Evolutionary conservation across 2,888 invertebrate genomes (phyloP), one percentile per base, ranked within the genome.

Genomic region (Polydrusus cervinus): DNA sequence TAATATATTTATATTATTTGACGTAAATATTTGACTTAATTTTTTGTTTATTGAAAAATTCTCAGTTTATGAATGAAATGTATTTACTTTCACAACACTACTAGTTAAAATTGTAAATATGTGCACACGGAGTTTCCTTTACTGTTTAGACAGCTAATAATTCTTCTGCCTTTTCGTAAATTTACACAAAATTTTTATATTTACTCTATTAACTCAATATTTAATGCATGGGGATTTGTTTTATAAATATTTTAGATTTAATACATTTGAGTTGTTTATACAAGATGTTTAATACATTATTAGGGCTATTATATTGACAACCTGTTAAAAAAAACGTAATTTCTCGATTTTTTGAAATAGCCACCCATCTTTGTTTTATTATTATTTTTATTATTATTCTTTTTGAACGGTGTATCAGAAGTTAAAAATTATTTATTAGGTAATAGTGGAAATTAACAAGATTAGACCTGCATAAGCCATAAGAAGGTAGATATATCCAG

Each of bases 1-100:
- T 81, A 81, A 81, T 80, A 80, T 80, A 79, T 82, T 80, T 81
- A 81, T 80, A 78, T 79, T 80, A 79, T 81, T 80, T 73, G 76
- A 80, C 79, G 84, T 84, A 84, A 85, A 85, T 84, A 85, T 84
- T 84, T 84, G 82, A 79, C 76, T 80, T 79, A 51, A 66, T 64
- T 82, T 82, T 79, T 76, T 79, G 78, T 80, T 79, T 80, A 80
- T 81, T 78, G 79, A 81, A 80, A 80, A 79, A 80, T 64, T 60
- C 67, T 40, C 71, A 51, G 71, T 76, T 80, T 77, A 78, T 80
- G 80, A 81, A 78, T 79, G 81, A 80, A 77, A 72, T 60, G 16
- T 79, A 79, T 78, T 79, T 76, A 75, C 74, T 69, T 71, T 73
- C 73, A 66, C 68, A 70, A 74, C 69, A 74, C 60, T 72, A 70